These are phyloP conservation scores for Nowickia ferox DNA, from an alignment of 2,888 invertebrate species.

Conservation along the genomic window DNA sequence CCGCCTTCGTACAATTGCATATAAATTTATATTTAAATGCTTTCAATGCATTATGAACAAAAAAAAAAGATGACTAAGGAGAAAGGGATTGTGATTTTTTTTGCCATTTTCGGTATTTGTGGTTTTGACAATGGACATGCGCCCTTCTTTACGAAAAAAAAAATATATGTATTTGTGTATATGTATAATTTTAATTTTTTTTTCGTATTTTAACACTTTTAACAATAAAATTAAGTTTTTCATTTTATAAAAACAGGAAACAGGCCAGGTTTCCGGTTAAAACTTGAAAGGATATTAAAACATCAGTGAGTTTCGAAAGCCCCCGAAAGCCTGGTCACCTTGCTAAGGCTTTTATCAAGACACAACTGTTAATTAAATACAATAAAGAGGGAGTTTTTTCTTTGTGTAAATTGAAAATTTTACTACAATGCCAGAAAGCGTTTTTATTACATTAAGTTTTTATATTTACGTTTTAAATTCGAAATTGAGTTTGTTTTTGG, in stretches of 20 bases:
- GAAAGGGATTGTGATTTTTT: slow-evolving; percentile 7
- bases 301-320: not conserved
- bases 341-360: not conserved
- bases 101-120: slow-evolving; percentile 51
- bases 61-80: slow-evolving; percentile 4
- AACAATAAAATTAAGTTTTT: slow-evolving; percentile 30
- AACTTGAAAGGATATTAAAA: slow-evolving; percentile 34
- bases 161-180: not conserved
- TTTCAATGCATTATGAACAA: slow-evolving; percentile 42
- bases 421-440: not conserved
- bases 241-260: slow-evolving; percentile 11
- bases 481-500: not conserved
- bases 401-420: slow-evolving; percentile 6
- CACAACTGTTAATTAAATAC: slow-evolving; percentile 33
- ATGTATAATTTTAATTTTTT: slow-evolving; percentile 24
- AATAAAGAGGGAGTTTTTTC: not conserved
- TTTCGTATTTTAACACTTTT: slow-evolving; percentile 17
- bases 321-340: not conserved
- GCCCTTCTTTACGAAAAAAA: slow-evolving; percentile 50
- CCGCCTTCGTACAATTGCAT: not conserved
- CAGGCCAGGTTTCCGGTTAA: slow-evolving; percentile 43
- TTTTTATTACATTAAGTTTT: not conserved
- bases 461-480: not conserved
- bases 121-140: slow-evolving; percentile 68
- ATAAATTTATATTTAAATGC: slow-evolving; percentile 39